Conservation (phyloP, 1,140 invertebrate species). For the Papilio polyxenes region DNA sequence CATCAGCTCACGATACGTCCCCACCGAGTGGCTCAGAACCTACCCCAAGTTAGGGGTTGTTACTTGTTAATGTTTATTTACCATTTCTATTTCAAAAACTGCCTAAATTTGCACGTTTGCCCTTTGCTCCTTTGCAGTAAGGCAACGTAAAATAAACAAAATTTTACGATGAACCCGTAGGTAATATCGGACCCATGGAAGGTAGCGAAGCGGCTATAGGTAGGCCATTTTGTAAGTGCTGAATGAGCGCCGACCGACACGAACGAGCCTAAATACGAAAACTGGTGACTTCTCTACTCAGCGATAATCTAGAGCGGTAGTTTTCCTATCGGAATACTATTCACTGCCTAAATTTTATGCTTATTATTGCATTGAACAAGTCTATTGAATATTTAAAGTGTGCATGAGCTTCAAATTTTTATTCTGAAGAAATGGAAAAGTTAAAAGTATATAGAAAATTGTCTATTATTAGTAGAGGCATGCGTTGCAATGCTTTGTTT, state of each 20-base stretch:
- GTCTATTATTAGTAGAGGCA: background rate
- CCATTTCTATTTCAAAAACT: constrained; percentile 17
- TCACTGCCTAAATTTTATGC: background rate
- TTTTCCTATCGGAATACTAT: constrained; percentile 23
- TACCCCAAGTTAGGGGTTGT: too few species aligned
- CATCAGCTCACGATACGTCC: too few species aligned
- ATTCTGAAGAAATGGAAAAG: background rate
- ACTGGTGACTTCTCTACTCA: constrained; percentile 21
- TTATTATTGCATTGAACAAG: background rate
- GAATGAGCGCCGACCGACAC: constrained; percentile 34
- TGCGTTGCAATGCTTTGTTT: too few species aligned
- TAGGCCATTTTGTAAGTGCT: constrained; percentile 36
- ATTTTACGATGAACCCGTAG: constrained; percentile 39
- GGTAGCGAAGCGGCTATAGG: constrained; percentile 17
- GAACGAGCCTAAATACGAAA: constrained; percentile 37
- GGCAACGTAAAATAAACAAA: constrained; percentile 34
- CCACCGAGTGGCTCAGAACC: too few species aligned
- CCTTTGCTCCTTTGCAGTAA: constrained; percentile 13
- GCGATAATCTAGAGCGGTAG: constrained; percentile 17
- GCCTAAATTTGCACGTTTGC: constrained; percentile 26
- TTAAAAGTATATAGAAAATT: background rate
- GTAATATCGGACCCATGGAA: constrained; percentile 32
- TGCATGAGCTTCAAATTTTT: background rate
- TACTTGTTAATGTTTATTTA: constrained; percentile 27
- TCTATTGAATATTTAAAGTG: constrained; percentile 1